phyloP scores from a whole-genome alignment of 2,113 vertebrate species.

The Tor tambroides region DNA sequence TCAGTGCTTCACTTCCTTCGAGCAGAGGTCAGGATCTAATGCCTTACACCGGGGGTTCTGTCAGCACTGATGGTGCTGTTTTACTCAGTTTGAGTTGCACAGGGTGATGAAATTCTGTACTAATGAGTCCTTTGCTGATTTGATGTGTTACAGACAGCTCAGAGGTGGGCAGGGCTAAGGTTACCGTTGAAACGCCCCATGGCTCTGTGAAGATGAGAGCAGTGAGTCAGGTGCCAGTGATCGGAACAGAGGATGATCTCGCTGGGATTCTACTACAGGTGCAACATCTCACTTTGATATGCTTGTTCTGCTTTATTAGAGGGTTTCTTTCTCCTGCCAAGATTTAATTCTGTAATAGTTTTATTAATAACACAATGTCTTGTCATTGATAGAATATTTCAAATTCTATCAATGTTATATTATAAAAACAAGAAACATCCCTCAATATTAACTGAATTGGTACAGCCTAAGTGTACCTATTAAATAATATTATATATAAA shows the following conservation, averaged over 20 bases:
- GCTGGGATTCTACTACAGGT: slow-evolving; percentile 90
- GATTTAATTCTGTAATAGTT: neutral
- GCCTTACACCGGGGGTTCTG: neutral
- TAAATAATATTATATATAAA: too few species aligned
- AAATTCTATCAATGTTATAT: too few species aligned
- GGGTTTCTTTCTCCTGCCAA: neutral
- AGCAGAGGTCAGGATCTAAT: slow-evolving; percentile 79
- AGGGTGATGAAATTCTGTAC: neutral
- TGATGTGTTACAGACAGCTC: slow-evolving; percentile 75
- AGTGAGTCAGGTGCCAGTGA: slow-evolving; percentile 80
- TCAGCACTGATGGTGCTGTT: neutral
- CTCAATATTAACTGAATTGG: too few species aligned
- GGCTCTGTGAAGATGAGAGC: slow-evolving; percentile 83
- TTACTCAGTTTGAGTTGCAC: neutral
- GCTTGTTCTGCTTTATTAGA: neutral
- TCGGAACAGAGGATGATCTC: slow-evolving; percentile 89
- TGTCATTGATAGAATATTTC: too few species aligned
- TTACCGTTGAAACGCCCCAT: slow-evolving; percentile 80
- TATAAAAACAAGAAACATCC: too few species aligned
- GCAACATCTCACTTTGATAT: neutral
- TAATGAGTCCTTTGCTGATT: neutral
- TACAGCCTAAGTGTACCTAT: too few species aligned
- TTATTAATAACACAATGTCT: neutral
- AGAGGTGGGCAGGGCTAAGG: slow-evolving; percentile 81
- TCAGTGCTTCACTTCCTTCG: slow-evolving; percentile 87